Evolutionary conservation across 2,113 vertebrate species (phyloP).

Genomic region (Tragelaphus imberbis): DNA sequence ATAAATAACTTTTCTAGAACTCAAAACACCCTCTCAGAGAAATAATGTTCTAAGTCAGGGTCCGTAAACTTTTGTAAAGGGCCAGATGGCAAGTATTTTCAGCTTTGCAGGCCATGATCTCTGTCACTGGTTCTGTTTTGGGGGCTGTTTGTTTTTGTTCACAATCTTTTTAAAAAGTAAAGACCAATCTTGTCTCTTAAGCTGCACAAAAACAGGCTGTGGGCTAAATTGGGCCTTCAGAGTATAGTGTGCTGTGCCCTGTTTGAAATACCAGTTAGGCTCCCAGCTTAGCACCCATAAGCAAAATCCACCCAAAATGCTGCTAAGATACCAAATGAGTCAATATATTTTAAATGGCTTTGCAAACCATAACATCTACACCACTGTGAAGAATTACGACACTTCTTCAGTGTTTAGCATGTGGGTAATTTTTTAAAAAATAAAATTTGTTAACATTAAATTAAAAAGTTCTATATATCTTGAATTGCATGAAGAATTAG

Average conservation of each 20-base stretch:
- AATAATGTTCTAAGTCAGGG: background rate
- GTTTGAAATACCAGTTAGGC: background rate
- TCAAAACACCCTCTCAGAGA: background rate
- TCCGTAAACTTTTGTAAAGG: background rate
- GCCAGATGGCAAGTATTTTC: background rate
- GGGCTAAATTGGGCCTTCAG: background rate
- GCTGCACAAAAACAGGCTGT: background rate
- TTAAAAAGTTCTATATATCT: background rate
- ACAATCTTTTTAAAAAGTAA: background rate
- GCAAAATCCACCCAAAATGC: background rate
- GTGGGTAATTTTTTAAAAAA: background rate
- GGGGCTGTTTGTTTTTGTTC: background rate
- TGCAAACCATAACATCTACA: background rate
- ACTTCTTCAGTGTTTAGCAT: background rate
- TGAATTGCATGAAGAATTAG: background rate
- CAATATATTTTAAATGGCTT: background rate
- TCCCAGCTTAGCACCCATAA: background rate
- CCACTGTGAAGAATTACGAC: background rate
- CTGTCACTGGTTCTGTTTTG: background rate
- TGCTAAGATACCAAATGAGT: background rate
- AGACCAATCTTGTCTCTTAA: background rate
- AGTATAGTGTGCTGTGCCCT: background rate
- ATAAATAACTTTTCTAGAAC: constrained; percentile 4
- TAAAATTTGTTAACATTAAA: background rate
- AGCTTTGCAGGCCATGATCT: background rate